Base-by-base conservation (phyloP, 2,113 vertebrate genomes). In the Pollachius pollachius region DNA sequence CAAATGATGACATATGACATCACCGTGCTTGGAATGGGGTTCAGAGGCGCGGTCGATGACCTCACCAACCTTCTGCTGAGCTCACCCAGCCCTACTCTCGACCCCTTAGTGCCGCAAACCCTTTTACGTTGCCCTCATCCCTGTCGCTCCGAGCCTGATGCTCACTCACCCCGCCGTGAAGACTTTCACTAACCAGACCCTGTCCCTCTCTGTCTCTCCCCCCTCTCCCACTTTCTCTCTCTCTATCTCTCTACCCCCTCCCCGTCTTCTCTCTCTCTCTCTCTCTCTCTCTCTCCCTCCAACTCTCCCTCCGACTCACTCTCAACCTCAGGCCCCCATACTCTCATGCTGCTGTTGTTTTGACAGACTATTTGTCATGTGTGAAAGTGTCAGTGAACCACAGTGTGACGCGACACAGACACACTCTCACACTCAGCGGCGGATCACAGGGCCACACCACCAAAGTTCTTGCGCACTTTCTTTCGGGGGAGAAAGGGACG, bases 331-430 rank as follows among this genome's bases (percentile, higher is more conserved):
- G 71, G 23, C 67, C 27, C 81, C 75, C 75, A 54, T 34, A 9
- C 52, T 41, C 21, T 57, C 41, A 48, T 48, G 23, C 23, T 23
- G 23, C 23, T 23, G 23, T 23, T 23, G 64, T 73, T 23, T 64
- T 75, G 73, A 73, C 74, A 76, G 70, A 69, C 68, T 72, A 57
- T 70, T 62, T 81, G 68, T 75, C 48, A 64, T 27, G 65, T 71
- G 78, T 72, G 70, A 79, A 83, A 74, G 83, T 81, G 81, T 78
- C 79, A 78, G 57, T 62, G 37, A 34, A 3, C 30, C 30, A 34
- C 30, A 34, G 30, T 68, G 74, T 69, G 74, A 69, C 23, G 37
- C 77, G 75, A 75, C 48, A 48, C 34, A 58, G 23, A 52, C 60
- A 34, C 30, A 34, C 30, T 67, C 74, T 69, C 71, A 67, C 16